Conservation (phyloP, 2,888 invertebrate genomes). For the Sicus ferrugineus region DNA sequence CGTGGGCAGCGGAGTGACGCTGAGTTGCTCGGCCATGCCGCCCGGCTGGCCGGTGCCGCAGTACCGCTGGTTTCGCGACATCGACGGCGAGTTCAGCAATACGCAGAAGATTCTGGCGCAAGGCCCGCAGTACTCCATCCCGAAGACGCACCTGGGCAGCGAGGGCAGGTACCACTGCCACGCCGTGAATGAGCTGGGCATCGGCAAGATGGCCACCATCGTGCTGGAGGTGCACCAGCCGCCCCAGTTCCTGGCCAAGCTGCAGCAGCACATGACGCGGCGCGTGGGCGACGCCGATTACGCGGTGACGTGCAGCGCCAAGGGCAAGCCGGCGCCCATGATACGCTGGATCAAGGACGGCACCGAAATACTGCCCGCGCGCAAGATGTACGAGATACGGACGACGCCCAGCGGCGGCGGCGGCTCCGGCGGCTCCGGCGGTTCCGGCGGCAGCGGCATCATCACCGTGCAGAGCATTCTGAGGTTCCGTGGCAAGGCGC, state of each 20-base stretch:
- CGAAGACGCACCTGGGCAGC: conserved; percentile 82
- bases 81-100: conserved; percentile 67
- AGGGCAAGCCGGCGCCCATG: conserved; percentile 85
- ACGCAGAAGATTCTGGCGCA: conserved; percentile 77
- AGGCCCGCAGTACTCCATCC: conserved; percentile 84
- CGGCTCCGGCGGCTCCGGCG: conserved; percentile 69
- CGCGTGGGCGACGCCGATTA: conserved; percentile 82
- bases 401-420: conserved; percentile 77
- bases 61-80: conserved; percentile 88
- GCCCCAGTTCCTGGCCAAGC: conserved; percentile 81
- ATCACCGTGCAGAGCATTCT: conserved; percentile 83
- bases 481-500: conserved; percentile 79
- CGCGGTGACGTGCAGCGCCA: conserved; percentile 82
- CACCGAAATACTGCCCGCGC: conserved; percentile 77
- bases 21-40: conserved; percentile 87
- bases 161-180: conserved; percentile 92
- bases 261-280: conserved; percentile 82
- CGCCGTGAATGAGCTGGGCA: conserved; percentile 88
- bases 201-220: conserved; percentile 84
- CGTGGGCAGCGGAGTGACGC: conserved; percentile 81
- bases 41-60: conserved; percentile 92
- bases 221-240: conserved; percentile 87
- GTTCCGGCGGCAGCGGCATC: conserved; percentile 73
- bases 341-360: conserved; percentile 89
- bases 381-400: conserved; percentile 81